Conservation (phyloP, 2,797 vertebrate species). For the Sphenodon punctatus region DNA sequence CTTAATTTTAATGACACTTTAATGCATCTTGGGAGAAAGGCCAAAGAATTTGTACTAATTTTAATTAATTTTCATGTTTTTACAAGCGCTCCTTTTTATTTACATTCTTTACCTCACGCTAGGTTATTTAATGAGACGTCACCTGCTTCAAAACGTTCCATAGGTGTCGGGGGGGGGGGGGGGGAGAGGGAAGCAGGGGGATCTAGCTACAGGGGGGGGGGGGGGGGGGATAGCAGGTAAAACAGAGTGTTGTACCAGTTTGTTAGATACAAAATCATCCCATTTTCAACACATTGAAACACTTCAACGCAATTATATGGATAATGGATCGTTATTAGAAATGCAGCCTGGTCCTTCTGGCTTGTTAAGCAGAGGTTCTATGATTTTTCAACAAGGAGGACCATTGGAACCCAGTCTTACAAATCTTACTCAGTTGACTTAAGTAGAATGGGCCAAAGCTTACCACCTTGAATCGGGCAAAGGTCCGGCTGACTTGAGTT, state of each 20-base stretch:
- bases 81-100: slow-evolving; percentile 76
- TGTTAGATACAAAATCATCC: neutral
- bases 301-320: too few species aligned
- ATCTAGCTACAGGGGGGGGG: too few species aligned
- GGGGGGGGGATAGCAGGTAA: slow-evolving; percentile 32
- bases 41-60: slow-evolving; percentile 79
- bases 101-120: slow-evolving; percentile 75
- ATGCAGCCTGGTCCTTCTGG: neutral
- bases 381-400: neutral
- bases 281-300: too few species aligned
- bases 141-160: slow-evolving; percentile 61
- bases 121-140: slow-evolving; percentile 61
- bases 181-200: too few species aligned
- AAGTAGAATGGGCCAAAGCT: fast-evolving
- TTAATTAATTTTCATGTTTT: slow-evolving; percentile 69
- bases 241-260: neutral
- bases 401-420: slow-evolving; percentile 7
- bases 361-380: neutral
- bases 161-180: slow-evolving; percentile 66
- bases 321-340: neutral
- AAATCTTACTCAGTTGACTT: neutral
- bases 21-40: slow-evolving; percentile 77
- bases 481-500: fast-evolving
- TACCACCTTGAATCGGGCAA: fast-evolving
- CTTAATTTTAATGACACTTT: slow-evolving; percentile 75